Conservation (phyloP, 1,140 invertebrate species). For the Pachypeltis micranthus region DNA sequence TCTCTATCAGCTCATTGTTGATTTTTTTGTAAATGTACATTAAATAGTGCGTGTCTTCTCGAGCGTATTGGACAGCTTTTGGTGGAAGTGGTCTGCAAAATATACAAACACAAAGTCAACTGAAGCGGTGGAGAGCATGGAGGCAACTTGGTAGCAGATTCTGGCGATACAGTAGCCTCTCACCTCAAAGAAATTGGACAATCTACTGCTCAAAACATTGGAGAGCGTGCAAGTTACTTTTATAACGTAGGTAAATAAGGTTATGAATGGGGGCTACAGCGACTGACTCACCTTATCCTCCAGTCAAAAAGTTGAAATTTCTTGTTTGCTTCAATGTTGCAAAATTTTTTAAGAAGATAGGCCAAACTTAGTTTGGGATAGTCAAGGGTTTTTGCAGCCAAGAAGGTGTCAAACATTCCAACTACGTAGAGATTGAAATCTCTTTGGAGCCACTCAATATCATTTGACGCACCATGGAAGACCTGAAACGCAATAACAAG, state of each 20-base stretch:
- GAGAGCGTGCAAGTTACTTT: no score
- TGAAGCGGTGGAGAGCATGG: no score
- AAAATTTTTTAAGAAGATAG: conserved; percentile 68
- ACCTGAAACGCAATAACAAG: conserved; percentile 52
- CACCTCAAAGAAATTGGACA: no score
- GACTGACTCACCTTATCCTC: conserved; percentile 61
- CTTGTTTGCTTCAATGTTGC: conserved; percentile 71
- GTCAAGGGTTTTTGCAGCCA: conserved; percentile 67
- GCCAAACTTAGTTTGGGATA: conserved; percentile 62
- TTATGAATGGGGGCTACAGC: background rate
- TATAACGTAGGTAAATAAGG: no score
- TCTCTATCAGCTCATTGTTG: conserved; percentile 61
- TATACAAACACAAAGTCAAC: conserved; percentile 12
- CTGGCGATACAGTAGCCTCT: no score
- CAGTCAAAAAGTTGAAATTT: conserved; percentile 90
- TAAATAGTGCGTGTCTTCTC: conserved; percentile 91
- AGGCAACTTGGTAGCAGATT: no score
- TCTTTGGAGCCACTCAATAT: conserved; percentile 88
- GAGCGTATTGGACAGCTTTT: conserved; percentile 76
- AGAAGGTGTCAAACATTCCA: conserved; percentile 93
- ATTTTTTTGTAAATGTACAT: conserved; percentile 82
- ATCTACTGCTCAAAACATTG: background rate
- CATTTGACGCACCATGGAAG: conserved; percentile 82
- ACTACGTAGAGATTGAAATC: conserved; percentile 93
- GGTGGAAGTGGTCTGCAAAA: conserved; percentile 63